Percentiles rank a stretch among this genome's conserved stretches.
These are phyloP conservation scores for Drosophila oshimai DNA, from an alignment of 1,140 invertebrate genomes.

Conservation along the genomic window DNA sequence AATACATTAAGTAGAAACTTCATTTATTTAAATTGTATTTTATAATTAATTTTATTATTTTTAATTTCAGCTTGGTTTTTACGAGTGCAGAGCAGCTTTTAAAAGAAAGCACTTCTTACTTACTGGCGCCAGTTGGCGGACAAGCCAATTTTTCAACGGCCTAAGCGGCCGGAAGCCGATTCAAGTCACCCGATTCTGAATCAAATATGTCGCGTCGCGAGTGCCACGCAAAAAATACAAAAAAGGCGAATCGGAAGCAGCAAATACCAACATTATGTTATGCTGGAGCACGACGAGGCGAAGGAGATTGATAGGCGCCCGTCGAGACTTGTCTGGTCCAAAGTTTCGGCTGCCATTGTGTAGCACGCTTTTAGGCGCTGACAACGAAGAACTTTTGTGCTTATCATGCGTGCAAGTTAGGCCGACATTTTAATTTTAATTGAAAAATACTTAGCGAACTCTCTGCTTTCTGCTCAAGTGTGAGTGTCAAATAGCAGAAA, in stretches of 20 bases:
- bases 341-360: conserved; percentile 44
- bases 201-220: conserved; percentile 72
- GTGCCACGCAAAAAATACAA: no score
- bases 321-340: conserved; percentile 11
- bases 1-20: no score
- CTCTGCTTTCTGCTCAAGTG: conserved; percentile 37
- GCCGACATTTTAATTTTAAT: conserved; percentile 74
- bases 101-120: conserved; percentile 16
- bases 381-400: conserved; percentile 70
- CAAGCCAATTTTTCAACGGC: conserved; percentile 78
- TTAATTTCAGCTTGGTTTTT: neutral
- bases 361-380: conserved; percentile 61
- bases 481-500: conserved; percentile 67
- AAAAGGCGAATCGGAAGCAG: conserved; percentile 24
- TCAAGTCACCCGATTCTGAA: conserved; percentile 41
- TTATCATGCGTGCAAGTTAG: conserved; percentile 76
- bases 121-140: conserved; percentile 64
- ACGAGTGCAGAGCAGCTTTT: conserved; percentile 4
- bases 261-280: conserved; percentile 50
- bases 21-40: no score
- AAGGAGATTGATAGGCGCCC: conserved; percentile 68
- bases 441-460: conserved; percentile 76
- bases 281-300: conserved; percentile 19
- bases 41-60: neutral
- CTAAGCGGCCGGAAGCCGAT: conserved; percentile 66